Evolutionary conservation across 2,113 vertebrate species (phyloP).

Genomic region (Centropristis striata): DNA sequence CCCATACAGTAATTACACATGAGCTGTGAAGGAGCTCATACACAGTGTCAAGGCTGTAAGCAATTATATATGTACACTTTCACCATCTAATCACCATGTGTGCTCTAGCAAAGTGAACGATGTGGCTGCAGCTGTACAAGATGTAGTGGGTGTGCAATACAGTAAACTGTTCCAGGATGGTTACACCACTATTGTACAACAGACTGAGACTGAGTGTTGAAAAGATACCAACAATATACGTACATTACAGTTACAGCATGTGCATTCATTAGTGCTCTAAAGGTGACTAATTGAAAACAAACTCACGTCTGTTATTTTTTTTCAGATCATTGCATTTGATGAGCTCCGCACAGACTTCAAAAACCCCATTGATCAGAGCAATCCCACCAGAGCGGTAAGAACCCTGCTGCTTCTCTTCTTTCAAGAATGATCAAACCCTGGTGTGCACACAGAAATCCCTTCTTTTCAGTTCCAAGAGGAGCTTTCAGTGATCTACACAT

Average conservation of each 20-base stretch:
- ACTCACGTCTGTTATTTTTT: constrained; percentile 51
- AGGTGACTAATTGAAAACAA: constrained; percentile 15
- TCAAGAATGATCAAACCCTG: constrained; percentile 52
- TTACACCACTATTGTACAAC: not conserved
- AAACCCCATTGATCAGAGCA: constrained; percentile 98
- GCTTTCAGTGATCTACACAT: constrained; percentile 1
- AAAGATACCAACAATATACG: not conserved
- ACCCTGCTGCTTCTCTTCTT: constrained; percentile 48
- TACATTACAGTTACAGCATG: not conserved
- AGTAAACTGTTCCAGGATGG: not conserved
- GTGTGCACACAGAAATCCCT: constrained; percentile 21
- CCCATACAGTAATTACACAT: not conserved
- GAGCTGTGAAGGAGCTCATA: not conserved
- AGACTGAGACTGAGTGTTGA: not conserved
- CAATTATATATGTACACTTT: constrained; percentile 34
- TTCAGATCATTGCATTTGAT: constrained; percentile 98
- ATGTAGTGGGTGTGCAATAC: not conserved
- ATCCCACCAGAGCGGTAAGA: constrained; percentile 96
- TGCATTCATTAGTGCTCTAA: not conserved
- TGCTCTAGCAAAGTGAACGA: constrained; percentile 8
- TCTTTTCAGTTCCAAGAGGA: constrained; percentile 14
- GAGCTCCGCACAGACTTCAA: constrained; percentile 98
- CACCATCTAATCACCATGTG: constrained; percentile 39
- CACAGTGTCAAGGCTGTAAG: not conserved
- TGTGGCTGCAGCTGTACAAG: constrained; percentile 51